These are phyloP conservation scores for Caenorhabditis sulstoni DNA, from an alignment of 2,888 invertebrate species.

Conservation along the genomic window DNA sequence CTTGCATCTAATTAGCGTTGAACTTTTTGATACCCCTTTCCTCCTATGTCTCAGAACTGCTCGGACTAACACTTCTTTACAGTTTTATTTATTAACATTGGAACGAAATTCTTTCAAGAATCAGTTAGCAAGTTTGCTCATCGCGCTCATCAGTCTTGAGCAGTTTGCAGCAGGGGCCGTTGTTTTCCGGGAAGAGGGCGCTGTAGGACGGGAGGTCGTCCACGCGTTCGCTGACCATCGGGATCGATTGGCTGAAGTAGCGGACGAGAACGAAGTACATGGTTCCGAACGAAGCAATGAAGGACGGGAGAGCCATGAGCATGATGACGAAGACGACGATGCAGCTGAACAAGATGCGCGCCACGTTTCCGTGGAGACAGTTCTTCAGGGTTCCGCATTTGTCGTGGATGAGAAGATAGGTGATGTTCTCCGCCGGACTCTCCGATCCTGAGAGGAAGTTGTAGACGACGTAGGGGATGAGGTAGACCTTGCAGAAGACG, in stretches of 20 bases:
- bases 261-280: conserved; percentile 50
- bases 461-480: conserved; percentile 49
- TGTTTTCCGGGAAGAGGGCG: conserved; percentile 31
- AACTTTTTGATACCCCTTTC: conserved; percentile 13
- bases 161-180: neutral
- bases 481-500: conserved; percentile 50
- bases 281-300: conserved; percentile 35
- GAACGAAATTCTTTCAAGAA: neutral
- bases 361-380: conserved; percentile 48
- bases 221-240: conserved; percentile 15
- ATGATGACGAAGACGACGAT: conserved; percentile 44
- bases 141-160: conserved; percentile 5
- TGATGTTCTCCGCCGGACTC: conserved; percentile 45
- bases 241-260: conserved; percentile 35
- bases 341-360: conserved; percentile 49
- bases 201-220: conserved; percentile 46
- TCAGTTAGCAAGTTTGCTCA: conserved; percentile 22
- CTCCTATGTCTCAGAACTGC: conserved; percentile 7
- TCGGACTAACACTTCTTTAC: neutral
- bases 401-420: conserved; percentile 35
- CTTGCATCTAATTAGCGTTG: conserved; percentile 43
- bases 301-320: conserved; percentile 40
- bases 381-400: conserved; percentile 46
- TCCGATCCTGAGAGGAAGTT: conserved; percentile 43
- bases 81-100: conserved; percentile 4